Evolutionary conservation across 2,888 invertebrate genomes (phyloP).

Genomic region (Drosophila fulvimacula): DNA sequence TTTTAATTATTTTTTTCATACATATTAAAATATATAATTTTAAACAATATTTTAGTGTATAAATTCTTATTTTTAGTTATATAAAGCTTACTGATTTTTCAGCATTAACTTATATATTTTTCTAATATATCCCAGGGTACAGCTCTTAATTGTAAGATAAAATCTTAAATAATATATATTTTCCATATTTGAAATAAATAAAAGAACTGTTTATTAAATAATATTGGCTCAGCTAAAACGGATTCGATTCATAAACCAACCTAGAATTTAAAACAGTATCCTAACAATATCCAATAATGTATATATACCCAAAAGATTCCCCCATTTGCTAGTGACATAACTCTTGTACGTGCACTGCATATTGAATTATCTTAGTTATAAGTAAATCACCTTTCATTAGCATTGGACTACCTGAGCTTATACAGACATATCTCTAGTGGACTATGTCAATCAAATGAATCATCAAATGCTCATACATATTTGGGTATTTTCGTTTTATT

Average conservation of each 20-base stretch:
- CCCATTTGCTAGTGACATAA: neutral
- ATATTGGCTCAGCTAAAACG: neutral
- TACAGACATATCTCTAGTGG: conserved; percentile 9
- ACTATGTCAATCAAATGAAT: conserved; percentile 52
- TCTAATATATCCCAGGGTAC: too few relatives aligned
- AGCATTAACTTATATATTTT: too few relatives aligned
- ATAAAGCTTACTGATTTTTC: too few relatives aligned
- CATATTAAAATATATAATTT: too few relatives aligned
- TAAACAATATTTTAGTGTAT: too few relatives aligned
- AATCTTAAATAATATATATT: too few relatives aligned
- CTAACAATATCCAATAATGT: neutral
- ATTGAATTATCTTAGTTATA: neutral
- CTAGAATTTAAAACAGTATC: neutral
- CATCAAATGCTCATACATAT: conserved; percentile 33
- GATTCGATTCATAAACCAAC: neutral
- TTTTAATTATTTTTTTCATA: too few relatives aligned
- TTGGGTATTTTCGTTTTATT: conserved; percentile 78
- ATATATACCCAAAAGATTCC: neutral
- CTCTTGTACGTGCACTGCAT: neutral
- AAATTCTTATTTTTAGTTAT: too few relatives aligned
- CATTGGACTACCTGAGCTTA: neutral
- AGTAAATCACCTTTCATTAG: neutral
- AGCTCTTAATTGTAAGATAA: too few relatives aligned
- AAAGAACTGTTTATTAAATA: too few relatives aligned
- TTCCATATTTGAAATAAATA: too few relatives aligned